These are phyloP conservation scores for Hypomecis punctinalis DNA, from an alignment of 2,888 invertebrate species.

Conservation along the genomic window DNA sequence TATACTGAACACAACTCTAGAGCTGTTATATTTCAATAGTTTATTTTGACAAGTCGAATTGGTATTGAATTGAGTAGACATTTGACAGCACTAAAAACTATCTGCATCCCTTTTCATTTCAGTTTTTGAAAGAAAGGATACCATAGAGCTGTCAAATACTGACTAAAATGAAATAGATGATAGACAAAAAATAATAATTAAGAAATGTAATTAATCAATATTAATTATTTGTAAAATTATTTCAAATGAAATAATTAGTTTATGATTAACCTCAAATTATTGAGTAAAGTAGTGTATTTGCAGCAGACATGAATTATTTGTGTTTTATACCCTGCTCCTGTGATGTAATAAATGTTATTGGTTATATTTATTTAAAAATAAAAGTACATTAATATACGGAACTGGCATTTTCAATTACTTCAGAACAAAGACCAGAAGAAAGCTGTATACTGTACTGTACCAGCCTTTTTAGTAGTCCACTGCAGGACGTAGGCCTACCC, in stretches of 20 bases:
- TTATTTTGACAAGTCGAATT: no score
- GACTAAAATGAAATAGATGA: background rate
- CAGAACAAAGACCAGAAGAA: no score
- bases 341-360: constrained; percentile 86
- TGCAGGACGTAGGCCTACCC: no score
- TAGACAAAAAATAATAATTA: no score
- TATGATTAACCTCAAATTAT: constrained; percentile 51
- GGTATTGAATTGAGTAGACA: no score
- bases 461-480: no score
- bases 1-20: no score
- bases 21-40: no score
- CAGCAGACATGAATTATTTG: constrained; percentile 64
- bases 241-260: constrained; percentile 40
- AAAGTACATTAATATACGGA: constrained; percentile 82
- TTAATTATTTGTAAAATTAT: no score
- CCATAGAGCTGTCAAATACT: background rate
- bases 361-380: constrained; percentile 85
- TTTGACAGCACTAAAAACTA: background rate
- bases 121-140: background rate
- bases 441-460: no score
- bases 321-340: constrained; percentile 85
- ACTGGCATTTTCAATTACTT: constrained; percentile 36
- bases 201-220: no score
- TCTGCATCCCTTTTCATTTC: background rate
- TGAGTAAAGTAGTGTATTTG: constrained; percentile 62